These are phyloP conservation scores for Cynocephalus volans DNA, from an alignment of 2,113 vertebrate species.

Conservation along the genomic window DNA sequence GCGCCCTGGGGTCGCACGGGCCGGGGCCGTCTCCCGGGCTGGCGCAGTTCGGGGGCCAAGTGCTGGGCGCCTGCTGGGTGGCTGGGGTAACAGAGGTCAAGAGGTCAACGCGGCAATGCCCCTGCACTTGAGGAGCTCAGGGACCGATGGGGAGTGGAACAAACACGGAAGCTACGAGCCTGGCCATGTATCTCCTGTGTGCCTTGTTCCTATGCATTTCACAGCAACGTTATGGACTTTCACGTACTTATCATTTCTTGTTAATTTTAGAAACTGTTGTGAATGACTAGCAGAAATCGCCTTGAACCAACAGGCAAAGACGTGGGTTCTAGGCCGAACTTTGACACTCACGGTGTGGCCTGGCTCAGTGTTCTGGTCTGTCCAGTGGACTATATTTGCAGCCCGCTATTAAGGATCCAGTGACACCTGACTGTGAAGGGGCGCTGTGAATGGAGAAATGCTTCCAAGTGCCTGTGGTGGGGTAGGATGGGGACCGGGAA, in stretches of 20 bases:
- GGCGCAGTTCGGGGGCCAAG: not conserved
- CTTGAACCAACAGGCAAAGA: not conserved
- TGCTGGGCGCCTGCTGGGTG: not conserved
- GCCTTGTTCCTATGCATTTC: not conserved
- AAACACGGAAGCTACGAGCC: not conserved
- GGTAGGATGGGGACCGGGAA: not conserved
- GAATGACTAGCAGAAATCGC: slow-evolving; percentile 29
- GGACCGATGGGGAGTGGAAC: not conserved
- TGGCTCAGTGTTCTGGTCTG: slow-evolving; percentile 24
- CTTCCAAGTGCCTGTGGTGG: not conserved
- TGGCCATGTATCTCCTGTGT: not conserved
- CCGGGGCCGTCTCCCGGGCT: not conserved
- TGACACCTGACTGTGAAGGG: not conserved
- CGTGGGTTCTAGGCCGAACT: not conserved
- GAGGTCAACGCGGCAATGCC: not conserved
- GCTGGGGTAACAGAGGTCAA: not conserved
- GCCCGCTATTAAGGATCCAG: not conserved
- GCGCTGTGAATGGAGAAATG: not conserved
- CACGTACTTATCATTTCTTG: slow-evolving; percentile 21
- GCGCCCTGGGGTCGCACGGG: too few species aligned
- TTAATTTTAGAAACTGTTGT: slow-evolving; percentile 71
- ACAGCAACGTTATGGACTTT: slow-evolving; percentile 54
- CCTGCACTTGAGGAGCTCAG: not conserved
- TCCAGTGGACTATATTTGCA: not conserved
- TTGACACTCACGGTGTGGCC: not conserved